Base-by-base conservation (phyloP, 1,140 invertebrate genomes). In the Drosophila ananassae region DNA sequence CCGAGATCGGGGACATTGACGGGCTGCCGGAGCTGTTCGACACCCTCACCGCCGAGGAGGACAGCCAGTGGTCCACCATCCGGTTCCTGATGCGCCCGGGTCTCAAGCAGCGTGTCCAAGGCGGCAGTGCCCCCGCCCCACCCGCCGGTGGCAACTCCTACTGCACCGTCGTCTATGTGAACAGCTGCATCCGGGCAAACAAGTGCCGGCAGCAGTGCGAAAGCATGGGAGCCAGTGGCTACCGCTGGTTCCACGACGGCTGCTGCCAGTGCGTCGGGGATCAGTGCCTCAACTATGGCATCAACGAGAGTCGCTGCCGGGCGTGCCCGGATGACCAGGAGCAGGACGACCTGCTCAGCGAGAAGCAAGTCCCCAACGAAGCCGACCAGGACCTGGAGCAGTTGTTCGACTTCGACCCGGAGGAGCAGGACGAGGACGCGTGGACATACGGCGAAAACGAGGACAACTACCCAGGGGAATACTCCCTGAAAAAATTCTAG, bases 261-360 rank as follows among this genome's bases (percentile, higher is more conserved):
- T 99, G 98, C 90, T 99, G 98, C 92, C 96, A 99, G 92, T 99
- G 98, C 91, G 94, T 99, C 51, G 97, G 98, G 7, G 94, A 96
- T 60, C 95, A 95, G 34, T 99, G 98, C 89, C 94, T 97, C 13
- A 97, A 98, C 90, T 98, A 98, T 92, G 98, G 98, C 3, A 96
- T 98, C 77, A 97, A 97, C 81, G 96, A 98, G 89, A 97, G 89
- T 17, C 76, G 79, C 24, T 92, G 91, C 52, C 62, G 56, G n/a
- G 73, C 73, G 0, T 92, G 91, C 72, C 91, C 91, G 0, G 90
- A 91, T 22, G 77, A 84, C 5, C 74, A 84, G 24, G 79, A 64
- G 8, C 17, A 47, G 17, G 17, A 47, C 17, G 44, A 91, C 6
- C 32, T 59, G 1, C 61, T 78, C 9, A 48, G 46, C 8, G 21